A percentile compares a stretch with the other conserved stretches of the same genome.
These are phyloP conservation scores for Plodia interpunctella DNA, from an alignment of 1,140 invertebrate genomes.

Conservation along the genomic window DNA sequence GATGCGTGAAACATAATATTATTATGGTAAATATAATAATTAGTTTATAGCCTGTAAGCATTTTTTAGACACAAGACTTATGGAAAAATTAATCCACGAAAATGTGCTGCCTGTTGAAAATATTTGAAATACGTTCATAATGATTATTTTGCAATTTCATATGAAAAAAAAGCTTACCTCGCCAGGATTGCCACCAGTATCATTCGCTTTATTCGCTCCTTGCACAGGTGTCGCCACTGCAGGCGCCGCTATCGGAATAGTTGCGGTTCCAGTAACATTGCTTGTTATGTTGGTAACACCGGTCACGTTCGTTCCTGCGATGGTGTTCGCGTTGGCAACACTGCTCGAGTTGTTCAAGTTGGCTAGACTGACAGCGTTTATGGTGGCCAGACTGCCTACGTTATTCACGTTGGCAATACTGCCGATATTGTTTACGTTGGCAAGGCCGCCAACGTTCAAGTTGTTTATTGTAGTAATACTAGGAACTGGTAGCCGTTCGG, in stretches of 20 bases:
- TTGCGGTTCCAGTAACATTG: neutral
- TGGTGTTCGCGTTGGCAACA: no score
- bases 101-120: no score
- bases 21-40: no score
- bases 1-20: no score
- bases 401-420: neutral
- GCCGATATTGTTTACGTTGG: neutral
- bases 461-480: neutral
- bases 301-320: neutral
- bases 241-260: neutral
- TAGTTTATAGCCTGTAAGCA: no score
- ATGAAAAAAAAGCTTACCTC: slow-evolving; percentile 24
- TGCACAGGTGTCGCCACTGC: neutral
- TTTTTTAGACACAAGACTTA: no score
- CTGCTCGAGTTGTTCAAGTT: neutral
- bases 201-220: slow-evolving; percentile 16
- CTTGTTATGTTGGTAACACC: neutral
- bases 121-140: no score
- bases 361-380: neutral
- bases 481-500: neutral
- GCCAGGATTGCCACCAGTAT: slow-evolving; percentile 16
- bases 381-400: neutral
- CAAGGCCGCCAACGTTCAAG: neutral
- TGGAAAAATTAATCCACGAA: no score
- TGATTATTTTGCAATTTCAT: no score